Base-by-base conservation (phyloP, 2,113 vertebrate species). In the Sapayoa aenigma region DNA sequence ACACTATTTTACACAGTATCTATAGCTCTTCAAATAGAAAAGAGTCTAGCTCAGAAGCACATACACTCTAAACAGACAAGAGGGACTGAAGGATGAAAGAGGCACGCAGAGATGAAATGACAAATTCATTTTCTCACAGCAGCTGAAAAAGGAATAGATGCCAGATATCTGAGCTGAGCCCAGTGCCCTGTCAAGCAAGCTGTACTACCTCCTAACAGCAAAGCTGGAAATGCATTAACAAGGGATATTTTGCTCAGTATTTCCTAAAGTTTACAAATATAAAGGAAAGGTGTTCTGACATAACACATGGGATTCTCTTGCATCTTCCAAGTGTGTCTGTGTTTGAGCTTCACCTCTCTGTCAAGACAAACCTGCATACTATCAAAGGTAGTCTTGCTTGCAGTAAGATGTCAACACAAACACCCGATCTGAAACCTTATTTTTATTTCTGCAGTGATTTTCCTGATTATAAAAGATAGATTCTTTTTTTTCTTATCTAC, bases 101-200 rank as follows among this genome's bases (percentile, higher is more conserved):
- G 50, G 24, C 87, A 73, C 11, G 71, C 71, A 73, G 84, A 89
- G 59, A 69, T 85, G 67, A 95, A 94, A 94, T 1, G 10, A 81
- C 39, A 91, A 46, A 58, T 85, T 91, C 74, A 76, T 84, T 85
- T 92, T 82, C 62, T 89, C 87, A 49, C 71, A 87, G 87, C 74
- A 85, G 78, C 58, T 79, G 75, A 91, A 77, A 87, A 89, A 79
- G 66, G 44, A 89, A 91, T 22, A 89, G 75, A 89, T 87, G 84
- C 47, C 86, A 87, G 56, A 72, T 59, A 82, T 69, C 58, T n/a
- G 31, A 94, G 71, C 62, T 39, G 25, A 69, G 66, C 62, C 49
- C 71, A 73, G 74, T 39, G 19, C 25, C 74, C 66, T 79, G 66
- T 47, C 91, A 73, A 72, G 73, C 33, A 68, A 75, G n/a, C 74